Base-by-base conservation (phyloP, 2,113 vertebrate species). In the Pipa parva region DNA sequence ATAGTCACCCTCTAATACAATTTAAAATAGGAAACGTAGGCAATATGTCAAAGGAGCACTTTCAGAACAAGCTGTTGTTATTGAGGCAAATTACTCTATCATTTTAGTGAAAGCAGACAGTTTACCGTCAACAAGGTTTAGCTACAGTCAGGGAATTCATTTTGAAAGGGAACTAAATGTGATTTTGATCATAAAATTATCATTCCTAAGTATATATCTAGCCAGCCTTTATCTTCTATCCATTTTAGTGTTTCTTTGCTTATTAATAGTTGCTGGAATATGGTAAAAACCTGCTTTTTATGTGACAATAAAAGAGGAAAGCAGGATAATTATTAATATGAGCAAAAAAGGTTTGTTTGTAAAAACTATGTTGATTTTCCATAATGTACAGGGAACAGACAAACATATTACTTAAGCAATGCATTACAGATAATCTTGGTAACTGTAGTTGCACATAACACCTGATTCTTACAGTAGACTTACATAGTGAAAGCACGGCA, bases 1-100 rank as follows among this genome's bases (percentile, higher is more conserved):
- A 69, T 69, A 60, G 18, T 48, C 22, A 69, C 60, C 57, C 51
- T 45, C 52, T 52, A 59, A 60, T 29, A 69, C 15, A 50, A 58
- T 42, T 36, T 59, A 13, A 28, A 59, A 31, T 26, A 46, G 46
- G 46, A 12, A 10, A 49, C 46, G 21, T 21, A 8, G 64, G 49
- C 28, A 37, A 20, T 20, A 18, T 37, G 33, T 45, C 48, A 69
- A 69, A 51, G 31, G 31, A 52, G 37, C 48, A 60, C 25, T 42
- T 12, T 42, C 29, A 49, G 48, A 60, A 28, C 24, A 12, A 20
- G 28, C 48, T 49, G 18, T 22, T 49, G 46, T 49, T 49, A 13
- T 49, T 49, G 2, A 21, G 22, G 11, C 27, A 12, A 36, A 21
- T 28, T 29, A 59, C 27, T 37, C 29, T 27, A 21, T 42, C 18